Evolutionary conservation across 2,888 invertebrate genomes (phyloP), one percentile per base, ranked within the genome.

Genomic region (Synanthedon tipuliformis): DNA sequence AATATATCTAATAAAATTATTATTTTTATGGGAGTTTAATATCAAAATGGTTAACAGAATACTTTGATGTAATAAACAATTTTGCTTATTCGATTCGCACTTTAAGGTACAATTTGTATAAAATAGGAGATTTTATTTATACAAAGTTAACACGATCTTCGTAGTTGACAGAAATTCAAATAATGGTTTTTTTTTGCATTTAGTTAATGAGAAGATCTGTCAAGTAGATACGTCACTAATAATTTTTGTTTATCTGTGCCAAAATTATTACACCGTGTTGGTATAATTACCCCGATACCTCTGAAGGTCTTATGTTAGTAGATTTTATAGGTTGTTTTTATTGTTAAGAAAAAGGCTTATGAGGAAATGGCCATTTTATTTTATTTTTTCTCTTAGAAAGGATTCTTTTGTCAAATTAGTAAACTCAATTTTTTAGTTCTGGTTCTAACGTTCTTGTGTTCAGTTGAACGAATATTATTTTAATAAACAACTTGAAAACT

Each of bases 401-500:
- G 72, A 75, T 58, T 34, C 34, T 34, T 34, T 75, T 84, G 80
- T 77, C 81, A 84, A 83, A 79, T 81, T 85, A 83, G 81, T 69
- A 71, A 81, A 83, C 81, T 82, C 82, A 82, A 74, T 80, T 23
- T 80, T 74, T 80, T 84, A 84, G 82, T 81, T 82, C 85, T 79
- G 85, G 73, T 76, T 76, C 68, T 81, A 69, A 34, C 34, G 34
- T 34, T 81, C 82, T 83, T 86, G 85, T 86, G 86, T 86, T 87
- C 87, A 84, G 80, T 81, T 82, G 84, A 81, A 86, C 85, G 81
- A 86, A 84, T 87, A 86, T 86, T 85, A 86, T 86, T 86, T 86
- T 86, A 87, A 86, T 87, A 87, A 87, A 87, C 86, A 85, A 83
- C 80, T 78, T 82, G 70, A 82, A 81, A 85, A 81, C 75, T 77